Evolutionary conservation across 2,113 vertebrate genomes (phyloP).

Genomic region (Crotalus helleri): DNA sequence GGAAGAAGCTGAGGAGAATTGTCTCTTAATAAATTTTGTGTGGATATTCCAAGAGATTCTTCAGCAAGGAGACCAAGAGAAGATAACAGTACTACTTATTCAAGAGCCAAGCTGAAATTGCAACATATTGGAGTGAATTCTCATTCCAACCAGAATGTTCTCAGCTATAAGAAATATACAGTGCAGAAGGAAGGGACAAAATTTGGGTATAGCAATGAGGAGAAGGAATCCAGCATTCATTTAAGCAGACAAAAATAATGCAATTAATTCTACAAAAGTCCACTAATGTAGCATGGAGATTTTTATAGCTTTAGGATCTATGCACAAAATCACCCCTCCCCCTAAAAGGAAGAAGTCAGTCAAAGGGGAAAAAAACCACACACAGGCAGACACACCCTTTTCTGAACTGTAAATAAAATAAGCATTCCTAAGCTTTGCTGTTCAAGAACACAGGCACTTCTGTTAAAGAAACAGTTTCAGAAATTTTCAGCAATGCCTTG

Average conservation of each 20-base stretch:
- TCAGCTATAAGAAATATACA: constrained; percentile 17
- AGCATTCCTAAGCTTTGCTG: constrained; percentile 22
- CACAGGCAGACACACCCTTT: constrained; percentile 1
- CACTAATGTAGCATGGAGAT: constrained; percentile 52
- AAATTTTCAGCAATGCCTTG: constrained; percentile 37
- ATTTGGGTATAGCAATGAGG: neutral
- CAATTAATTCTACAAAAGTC: constrained; percentile 40
- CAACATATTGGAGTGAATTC: constrained; percentile 17
- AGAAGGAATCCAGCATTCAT: constrained; percentile 33
- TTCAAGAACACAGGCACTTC: constrained; percentile 41
- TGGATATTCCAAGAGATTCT: neutral
- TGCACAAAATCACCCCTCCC: neutral
- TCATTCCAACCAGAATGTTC: neutral
- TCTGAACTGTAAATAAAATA: constrained; percentile 27
- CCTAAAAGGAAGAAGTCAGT: neutral
- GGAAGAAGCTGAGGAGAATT: neutral
- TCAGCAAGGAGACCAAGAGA: neutral
- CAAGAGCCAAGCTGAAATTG: constrained; percentile 31
- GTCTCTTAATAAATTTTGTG: neutral
- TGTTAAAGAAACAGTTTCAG: constrained; percentile 36
- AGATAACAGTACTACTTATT: neutral
- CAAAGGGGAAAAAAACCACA: neutral
- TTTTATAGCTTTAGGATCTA: constrained; percentile 35
- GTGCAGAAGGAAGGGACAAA: neutral
- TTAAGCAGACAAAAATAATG: neutral